Evolutionary conservation across 2,797 vertebrate species (phyloP).

Genomic region (Pelobates cultripes): DNA sequence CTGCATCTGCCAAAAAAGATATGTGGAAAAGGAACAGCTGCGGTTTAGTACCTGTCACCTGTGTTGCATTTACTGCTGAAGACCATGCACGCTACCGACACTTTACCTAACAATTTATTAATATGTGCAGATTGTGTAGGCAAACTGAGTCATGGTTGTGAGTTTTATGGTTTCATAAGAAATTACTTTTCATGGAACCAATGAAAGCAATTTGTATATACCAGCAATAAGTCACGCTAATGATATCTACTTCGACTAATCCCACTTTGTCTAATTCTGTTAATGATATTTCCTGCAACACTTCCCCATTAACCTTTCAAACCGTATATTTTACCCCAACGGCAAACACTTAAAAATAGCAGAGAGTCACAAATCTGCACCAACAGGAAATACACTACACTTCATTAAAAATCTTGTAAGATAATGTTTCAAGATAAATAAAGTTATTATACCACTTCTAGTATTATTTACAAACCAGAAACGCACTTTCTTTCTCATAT

Average conservation of each 20-base stretch:
- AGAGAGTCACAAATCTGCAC: no score
- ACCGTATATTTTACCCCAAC: no score
- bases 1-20: background rate
- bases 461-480: no score
- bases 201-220: background rate
- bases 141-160: background rate
- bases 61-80: background rate
- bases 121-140: background rate
- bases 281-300: background rate
- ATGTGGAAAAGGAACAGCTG: background rate
- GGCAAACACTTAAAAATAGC: no score
- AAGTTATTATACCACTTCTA: no score
- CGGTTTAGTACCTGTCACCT: background rate
- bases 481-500: no score
- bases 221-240: background rate
- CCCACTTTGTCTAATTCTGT: background rate
- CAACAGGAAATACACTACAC: no score
- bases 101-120: background rate
- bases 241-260: background rate
- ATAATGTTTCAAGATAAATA: no score
- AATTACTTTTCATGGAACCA: background rate
- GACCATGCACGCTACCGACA: background rate
- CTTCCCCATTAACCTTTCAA: background rate
- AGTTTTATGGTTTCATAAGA: no score
- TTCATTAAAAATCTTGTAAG: no score